Percentiles rank a stretch among this genome's conserved stretches.
These are phyloP conservation scores for Andrena cerasifolii DNA, from an alignment of 1,140 invertebrate species.

Conservation along the genomic window DNA sequence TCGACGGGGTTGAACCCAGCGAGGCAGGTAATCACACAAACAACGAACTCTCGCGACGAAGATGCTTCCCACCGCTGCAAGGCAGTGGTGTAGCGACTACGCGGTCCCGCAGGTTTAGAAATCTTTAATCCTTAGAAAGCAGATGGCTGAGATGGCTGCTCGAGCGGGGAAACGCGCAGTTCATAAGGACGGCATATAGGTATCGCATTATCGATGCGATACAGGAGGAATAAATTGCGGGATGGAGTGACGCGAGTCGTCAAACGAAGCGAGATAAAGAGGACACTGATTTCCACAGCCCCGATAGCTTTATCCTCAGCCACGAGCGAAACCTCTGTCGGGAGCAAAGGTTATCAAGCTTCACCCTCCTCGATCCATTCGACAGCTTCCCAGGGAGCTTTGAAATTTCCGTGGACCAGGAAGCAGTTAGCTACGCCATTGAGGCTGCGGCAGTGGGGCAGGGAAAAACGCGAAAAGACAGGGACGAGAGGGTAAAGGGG, in stretches of 20 bases:
- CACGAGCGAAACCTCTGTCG: too few relatives aligned
- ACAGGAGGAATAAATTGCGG: too few relatives aligned
- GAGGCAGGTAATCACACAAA: slow-evolving; percentile 72
- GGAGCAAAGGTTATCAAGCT: not conserved
- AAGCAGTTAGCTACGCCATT: not conserved
- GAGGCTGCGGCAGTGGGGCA: too few relatives aligned
- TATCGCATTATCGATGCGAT: too few relatives aligned
- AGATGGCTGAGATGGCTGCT: not conserved
- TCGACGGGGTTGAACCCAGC: slow-evolving; percentile 45
- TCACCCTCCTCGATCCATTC: not conserved
- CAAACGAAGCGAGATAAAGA: too few relatives aligned
- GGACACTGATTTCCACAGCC: too few relatives aligned
- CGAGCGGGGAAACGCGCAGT: too few relatives aligned
- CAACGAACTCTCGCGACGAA: slow-evolving; percentile 54
- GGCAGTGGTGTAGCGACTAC: slow-evolving; percentile 27
- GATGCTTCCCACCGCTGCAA: slow-evolving; percentile 14
- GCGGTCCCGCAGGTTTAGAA: not conserved
- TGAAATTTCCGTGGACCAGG: not conserved
- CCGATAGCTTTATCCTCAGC: too few relatives aligned
- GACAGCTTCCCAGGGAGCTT: too few relatives aligned
- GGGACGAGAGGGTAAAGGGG: not conserved
- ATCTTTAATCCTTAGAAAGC: not conserved
- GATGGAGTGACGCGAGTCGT: too few relatives aligned
- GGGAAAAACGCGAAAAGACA: too few relatives aligned
- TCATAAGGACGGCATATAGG: too few relatives aligned